Base-by-base conservation (phyloP, 2,888 invertebrate species). In the Catocala nupta region DNA sequence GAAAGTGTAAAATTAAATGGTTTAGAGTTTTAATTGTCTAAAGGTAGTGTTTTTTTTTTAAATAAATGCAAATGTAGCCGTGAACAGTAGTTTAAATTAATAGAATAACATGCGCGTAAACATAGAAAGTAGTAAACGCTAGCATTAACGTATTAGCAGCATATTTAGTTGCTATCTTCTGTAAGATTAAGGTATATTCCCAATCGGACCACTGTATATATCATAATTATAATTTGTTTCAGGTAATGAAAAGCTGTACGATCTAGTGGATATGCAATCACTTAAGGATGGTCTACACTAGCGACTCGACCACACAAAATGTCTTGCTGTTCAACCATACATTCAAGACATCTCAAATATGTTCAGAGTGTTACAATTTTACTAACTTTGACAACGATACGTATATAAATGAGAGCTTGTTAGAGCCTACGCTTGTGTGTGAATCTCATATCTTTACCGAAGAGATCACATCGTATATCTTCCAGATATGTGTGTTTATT, bases 401-500 rank as follows among this genome's bases (percentile, higher is more conserved):
- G 10, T 51, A 36, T 44, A 9, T 25, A 6, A 42, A 44, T 7
- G 50, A 57, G 5, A 59, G 34, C 39, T 52, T 16, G 9, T 25
- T n/a, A 11, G 51, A 58, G 34, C 11, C 42, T 11, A 36, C 9
- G n/a, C 34, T 59, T 8, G 58, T 59, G 39, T 59, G 58, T 45
- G 44, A 33, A 10, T 16, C 52, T 12, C 36, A 59, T 6, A 68
- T 70, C 1, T 70, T 81, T 7, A 77, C 88, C 0, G 86, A 82
- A 54, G 86, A 88, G 59, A 89, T 92, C 5, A 82, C 87, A 0
- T 90, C 91, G 0, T 74, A 85, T 56, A 95, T 95, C 79, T 97
- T 97, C 80, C 96, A 96, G 78, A 90, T 93, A 9, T 92, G 95
- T 55, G 95, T 97, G 53, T 97, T 96, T 82, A 85, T 96, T 47